Conservation (phyloP, 2,888 invertebrate genomes). For the Agrochola lota region DNA sequence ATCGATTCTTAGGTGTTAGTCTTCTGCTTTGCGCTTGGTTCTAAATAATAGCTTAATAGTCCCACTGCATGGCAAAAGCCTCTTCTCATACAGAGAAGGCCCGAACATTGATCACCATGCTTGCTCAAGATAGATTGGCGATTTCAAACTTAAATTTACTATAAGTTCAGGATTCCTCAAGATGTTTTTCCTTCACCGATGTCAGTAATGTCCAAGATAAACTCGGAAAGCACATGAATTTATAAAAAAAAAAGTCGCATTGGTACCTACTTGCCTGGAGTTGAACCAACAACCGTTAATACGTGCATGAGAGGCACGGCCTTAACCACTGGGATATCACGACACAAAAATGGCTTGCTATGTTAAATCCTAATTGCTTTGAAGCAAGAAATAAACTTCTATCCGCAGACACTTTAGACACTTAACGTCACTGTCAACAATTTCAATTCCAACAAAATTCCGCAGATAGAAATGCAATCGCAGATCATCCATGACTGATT, state of each 20-base stretch:
- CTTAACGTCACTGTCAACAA: conserved; percentile 17
- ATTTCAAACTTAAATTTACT: not conserved
- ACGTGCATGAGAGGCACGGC: not conserved
- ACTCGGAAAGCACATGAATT: not conserved
- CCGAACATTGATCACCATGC: not conserved
- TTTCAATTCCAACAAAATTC: conserved; percentile 33
- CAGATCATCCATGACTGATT: conserved; percentile 50
- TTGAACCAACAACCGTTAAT: not conserved
- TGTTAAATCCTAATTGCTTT: no score
- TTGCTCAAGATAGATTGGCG: not conserved
- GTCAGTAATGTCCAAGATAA: not conserved
- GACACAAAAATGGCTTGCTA: not conserved
- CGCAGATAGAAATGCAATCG: conserved; percentile 47
- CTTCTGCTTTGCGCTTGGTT: not conserved
- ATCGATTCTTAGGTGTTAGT: not conserved
- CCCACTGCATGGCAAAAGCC: not conserved
- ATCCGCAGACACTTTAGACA: not conserved
- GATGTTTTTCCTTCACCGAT: not conserved
- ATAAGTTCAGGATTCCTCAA: not conserved
- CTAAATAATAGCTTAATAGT: not conserved
- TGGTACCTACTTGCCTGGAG: not conserved
- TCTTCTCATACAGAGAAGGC: not conserved
- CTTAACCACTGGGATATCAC: not conserved
- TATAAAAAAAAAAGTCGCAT: not conserved
- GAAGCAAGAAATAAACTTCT: not conserved